A percentile compares a stretch with the other conserved stretches of the same genome.
Conservation (phyloP, 2,113 vertebrate genomes). For the Tonatia bakeri region DNA sequence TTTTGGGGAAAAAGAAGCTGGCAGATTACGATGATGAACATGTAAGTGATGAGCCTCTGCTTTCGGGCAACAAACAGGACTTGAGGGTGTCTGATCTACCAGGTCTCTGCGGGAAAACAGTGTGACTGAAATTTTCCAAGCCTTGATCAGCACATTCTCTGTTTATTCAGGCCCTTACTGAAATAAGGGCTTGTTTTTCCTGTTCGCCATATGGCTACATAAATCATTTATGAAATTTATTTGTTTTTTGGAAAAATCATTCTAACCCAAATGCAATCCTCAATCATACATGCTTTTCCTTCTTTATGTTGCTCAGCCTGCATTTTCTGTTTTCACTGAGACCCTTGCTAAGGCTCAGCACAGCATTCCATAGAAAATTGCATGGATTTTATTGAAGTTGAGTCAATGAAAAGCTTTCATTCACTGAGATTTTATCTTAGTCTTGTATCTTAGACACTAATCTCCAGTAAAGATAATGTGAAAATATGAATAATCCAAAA, state of each 20-base stretch:
- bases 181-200: conserved; percentile 67
- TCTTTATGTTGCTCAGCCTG: background rate
- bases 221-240: conserved; percentile 75
- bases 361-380: conserved; percentile 19
- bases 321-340: background rate
- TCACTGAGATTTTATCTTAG: background rate
- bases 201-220: conserved; percentile 58
- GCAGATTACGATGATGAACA: conserved; percentile 93
- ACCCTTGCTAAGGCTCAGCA: background rate
- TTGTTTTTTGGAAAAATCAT: conserved; percentile 65
- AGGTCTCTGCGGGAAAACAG: conserved; percentile 52
- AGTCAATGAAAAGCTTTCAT: background rate
- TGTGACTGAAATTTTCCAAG: conserved; percentile 71
- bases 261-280: conserved; percentile 44
- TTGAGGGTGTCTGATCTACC: conserved; percentile 25
- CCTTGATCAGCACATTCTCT: conserved; percentile 72
- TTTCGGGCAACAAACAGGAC: conserved; percentile 43
- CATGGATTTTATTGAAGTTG: conserved; percentile 18
- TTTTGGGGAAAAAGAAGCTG: conserved; percentile 90
- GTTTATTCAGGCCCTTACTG: conserved; percentile 68
- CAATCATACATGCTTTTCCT: background rate
- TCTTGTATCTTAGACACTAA: accelerated
- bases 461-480: background rate
- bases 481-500: background rate
- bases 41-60: conserved; percentile 84